phyloP scores from a whole-genome alignment of 2,888 invertebrate species.

The Drosophila nigricruria region DNA sequence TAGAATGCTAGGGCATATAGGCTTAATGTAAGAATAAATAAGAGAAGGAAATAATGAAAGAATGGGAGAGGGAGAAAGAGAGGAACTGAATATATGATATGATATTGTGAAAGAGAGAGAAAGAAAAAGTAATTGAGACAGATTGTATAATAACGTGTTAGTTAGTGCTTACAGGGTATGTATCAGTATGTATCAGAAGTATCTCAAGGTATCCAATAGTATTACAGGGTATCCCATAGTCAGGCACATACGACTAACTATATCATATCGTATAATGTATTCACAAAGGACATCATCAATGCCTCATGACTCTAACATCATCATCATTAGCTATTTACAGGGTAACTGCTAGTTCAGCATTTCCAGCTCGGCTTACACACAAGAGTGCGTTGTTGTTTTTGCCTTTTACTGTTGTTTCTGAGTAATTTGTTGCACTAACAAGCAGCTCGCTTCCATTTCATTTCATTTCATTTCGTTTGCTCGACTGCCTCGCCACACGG shows the following conservation, averaged over 20 bases:
- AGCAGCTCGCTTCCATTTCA: conserved; percentile 73
- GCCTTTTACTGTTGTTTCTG: conserved; percentile 45
- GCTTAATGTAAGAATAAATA: no score
- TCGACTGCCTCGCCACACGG: conserved; percentile 47
- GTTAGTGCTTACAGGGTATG: background rate
- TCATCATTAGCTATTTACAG: background rate
- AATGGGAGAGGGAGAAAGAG: background rate
- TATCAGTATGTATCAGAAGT: background rate
- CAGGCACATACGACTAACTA: background rate
- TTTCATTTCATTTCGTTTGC: conserved; percentile 64
- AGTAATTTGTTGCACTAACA: conserved; percentile 77
- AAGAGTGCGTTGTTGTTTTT: background rate
- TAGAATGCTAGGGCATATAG: background rate
- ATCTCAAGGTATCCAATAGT: background rate
- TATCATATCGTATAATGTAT: background rate
- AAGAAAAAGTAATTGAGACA: no score
- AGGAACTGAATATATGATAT: no score
- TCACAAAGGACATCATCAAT: background rate
- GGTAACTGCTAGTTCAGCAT: conserved; percentile 6
- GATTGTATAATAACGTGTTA: no score
- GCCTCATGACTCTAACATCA: background rate
- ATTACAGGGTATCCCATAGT: background rate
- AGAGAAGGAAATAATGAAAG: background rate
- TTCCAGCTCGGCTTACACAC: background rate
- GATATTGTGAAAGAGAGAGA: background rate